A percentile compares a stretch with the other conserved stretches of the same genome.
Evolutionary conservation across 2,888 invertebrate genomes (phyloP).

Genomic region (Stenurella melanura): DNA sequence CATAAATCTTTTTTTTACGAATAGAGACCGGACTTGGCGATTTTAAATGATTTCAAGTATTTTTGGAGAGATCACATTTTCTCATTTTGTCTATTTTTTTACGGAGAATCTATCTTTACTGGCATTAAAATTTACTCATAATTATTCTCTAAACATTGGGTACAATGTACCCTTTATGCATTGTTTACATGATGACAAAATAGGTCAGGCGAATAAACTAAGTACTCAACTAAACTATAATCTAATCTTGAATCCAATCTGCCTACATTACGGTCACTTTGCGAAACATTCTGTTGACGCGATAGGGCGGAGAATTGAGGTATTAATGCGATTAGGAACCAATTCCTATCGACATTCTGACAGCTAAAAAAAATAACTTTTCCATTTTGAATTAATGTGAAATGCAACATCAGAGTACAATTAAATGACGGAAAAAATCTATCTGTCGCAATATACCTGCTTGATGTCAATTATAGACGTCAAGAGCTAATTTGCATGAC

Average conservation of each 20-base stretch:
- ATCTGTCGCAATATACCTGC: neutral
- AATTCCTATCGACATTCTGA: neutral
- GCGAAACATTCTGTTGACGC: neutral
- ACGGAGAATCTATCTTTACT: too few species aligned
- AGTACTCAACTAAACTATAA: conserved; percentile 16
- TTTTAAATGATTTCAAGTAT: too few species aligned
- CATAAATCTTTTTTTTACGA: too few species aligned
- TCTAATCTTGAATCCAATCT: conserved; percentile 26
- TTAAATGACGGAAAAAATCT: neutral
- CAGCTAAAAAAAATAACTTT: neutral
- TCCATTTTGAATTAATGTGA: neutral
- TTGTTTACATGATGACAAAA: conserved; percentile 19
- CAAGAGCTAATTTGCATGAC: neutral
- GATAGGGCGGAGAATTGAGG: neutral
- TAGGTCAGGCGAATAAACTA: conserved; percentile 20
- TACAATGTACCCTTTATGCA: neutral
- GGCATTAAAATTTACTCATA: too few species aligned
- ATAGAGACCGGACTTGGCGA: too few species aligned
- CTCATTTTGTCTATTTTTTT: too few species aligned
- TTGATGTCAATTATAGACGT: neutral
- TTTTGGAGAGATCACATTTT: too few species aligned
- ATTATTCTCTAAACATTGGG: neutral
- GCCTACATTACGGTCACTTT: conserved; percentile 6
- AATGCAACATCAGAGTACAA: neutral
- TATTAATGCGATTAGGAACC: neutral